Conservation (phyloP, 2,888 invertebrate species). For the Ditula angustiorana region DNA sequence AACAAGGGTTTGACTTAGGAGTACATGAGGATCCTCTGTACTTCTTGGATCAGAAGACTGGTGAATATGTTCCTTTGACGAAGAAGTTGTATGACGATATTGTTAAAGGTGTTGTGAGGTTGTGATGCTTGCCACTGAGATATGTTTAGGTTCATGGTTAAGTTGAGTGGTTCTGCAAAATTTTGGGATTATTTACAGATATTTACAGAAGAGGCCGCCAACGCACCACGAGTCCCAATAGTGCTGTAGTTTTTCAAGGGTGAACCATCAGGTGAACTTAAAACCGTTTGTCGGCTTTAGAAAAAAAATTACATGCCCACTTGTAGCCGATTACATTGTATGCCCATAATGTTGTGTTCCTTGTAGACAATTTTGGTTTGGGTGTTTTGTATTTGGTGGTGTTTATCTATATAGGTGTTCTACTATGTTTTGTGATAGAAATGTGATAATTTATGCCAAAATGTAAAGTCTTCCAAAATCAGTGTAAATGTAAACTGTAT, state of each 20-base stretch:
- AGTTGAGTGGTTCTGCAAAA: neutral
- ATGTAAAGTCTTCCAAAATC: neutral
- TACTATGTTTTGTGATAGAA: constrained; percentile 20
- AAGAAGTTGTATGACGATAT: constrained; percentile 79
- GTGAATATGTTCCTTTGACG: constrained; percentile 77
- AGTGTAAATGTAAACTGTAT: constrained; percentile 3
- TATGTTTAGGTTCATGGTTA: neutral
- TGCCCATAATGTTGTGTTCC: no score
- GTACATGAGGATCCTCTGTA: constrained; percentile 89
- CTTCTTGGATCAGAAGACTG: constrained; percentile 81
- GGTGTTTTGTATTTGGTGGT: no score
- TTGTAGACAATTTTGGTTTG: no score
- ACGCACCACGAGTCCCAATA: no score
- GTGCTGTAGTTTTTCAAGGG: no score
- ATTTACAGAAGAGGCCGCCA: no score
- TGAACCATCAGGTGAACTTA: no score
- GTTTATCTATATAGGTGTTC: no score
- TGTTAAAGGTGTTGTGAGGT: constrained; percentile 76
- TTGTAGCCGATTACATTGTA: no score
- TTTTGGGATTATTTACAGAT: neutral
- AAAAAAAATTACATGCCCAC: no score
- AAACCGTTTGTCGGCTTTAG: no score
- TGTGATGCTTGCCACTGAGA: constrained; percentile 62
- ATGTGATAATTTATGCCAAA: constrained; percentile 33
- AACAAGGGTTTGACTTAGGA: constrained; percentile 90